Evolutionary conservation across 2,888 invertebrate genomes (phyloP).

Genomic region (Leptothorax acervorum): DNA sequence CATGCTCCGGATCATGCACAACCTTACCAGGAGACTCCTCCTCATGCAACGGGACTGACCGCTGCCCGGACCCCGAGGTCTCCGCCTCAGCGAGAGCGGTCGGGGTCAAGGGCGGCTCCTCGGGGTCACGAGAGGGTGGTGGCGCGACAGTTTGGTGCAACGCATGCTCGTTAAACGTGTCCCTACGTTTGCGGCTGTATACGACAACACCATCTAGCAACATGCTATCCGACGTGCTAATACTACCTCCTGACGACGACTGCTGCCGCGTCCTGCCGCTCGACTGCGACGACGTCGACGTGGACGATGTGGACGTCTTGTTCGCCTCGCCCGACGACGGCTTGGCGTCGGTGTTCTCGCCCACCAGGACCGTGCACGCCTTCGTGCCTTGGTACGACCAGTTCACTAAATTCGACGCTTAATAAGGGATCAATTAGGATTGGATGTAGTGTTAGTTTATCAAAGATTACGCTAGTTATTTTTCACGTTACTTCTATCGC

Average conservation of each 20-base stretch:
- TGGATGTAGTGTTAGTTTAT: slow-evolving; percentile 30
- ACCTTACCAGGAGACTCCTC: slow-evolving; percentile 70
- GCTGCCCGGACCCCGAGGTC: slow-evolving; percentile 49
- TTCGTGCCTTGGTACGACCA: slow-evolving; percentile 94
- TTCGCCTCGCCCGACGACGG: slow-evolving; percentile 90
- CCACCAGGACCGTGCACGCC: slow-evolving; percentile 94
- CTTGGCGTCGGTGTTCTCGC: slow-evolving; percentile 91
- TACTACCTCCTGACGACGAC: slow-evolving; percentile 86
- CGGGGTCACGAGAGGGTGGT: slow-evolving; percentile 61
- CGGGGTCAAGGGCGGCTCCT: slow-evolving; percentile 40
- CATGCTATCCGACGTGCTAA: slow-evolving; percentile 79
- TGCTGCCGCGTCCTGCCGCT: slow-evolving; percentile 86
- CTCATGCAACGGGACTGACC: slow-evolving; percentile 71
- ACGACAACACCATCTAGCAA: slow-evolving; percentile 60
- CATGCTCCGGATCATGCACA: slow-evolving; percentile 75
- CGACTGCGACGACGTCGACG: slow-evolving; percentile 88
- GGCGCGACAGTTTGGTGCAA: slow-evolving; percentile 78
- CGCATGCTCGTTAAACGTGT: slow-evolving; percentile 88
- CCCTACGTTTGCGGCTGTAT: slow-evolving; percentile 90
- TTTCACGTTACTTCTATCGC: not conserved
- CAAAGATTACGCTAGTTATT: not conserved
- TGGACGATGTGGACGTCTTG: slow-evolving; percentile 90
- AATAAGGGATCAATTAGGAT: slow-evolving; percentile 41
- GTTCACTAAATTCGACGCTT: slow-evolving; percentile 92
- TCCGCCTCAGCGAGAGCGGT: slow-evolving; percentile 20